Percentiles rank a stretch among this genome's conserved stretches.
phyloP scores from a whole-genome alignment of 2,113 vertebrate genomes.

The Pygoscelis adeliae region DNA sequence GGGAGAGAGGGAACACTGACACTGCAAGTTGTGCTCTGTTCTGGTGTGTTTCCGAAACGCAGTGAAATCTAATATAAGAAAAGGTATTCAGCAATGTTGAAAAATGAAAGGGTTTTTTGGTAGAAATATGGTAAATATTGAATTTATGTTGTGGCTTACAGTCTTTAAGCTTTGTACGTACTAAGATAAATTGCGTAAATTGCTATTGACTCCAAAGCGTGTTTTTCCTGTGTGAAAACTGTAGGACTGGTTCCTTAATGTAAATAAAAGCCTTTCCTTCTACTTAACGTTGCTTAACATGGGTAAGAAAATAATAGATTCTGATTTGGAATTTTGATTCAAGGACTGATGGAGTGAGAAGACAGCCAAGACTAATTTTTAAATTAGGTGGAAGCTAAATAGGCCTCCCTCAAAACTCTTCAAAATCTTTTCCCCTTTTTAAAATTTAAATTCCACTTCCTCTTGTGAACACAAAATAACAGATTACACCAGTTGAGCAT shows the following conservation, averaged over 20 bases:
- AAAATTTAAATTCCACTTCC: conserved; percentile 25
- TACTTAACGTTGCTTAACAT: not conserved
- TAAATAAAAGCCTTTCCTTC: conserved; percentile 15
- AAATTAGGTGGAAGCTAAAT: not conserved
- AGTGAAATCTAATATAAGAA: not conserved
- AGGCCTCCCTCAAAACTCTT: not conserved
- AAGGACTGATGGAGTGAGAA: conserved; percentile 11
- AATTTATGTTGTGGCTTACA: not conserved
- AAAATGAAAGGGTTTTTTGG: not conserved
- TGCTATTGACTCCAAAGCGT: not conserved
- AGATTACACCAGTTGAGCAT: not conserved
- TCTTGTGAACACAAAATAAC: not conserved
- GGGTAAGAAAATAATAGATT: conserved; percentile 18
- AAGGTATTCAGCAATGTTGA: not conserved
- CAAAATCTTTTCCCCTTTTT: not conserved
- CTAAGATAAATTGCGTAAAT: not conserved
- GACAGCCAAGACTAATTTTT: conserved; percentile 26
- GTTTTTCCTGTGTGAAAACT: not conserved
- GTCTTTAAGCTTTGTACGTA: not conserved
- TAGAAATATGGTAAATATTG: not conserved
- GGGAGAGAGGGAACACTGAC: not conserved
- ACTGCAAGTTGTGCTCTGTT: not conserved
- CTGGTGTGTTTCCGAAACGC: not conserved
- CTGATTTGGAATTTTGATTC: conserved; percentile 45
- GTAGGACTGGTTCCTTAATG: not conserved